Base-by-base conservation (phyloP, 37 sponge, comb jelly and placozoan species). In the Aphrocallistes beatrix region DNA sequence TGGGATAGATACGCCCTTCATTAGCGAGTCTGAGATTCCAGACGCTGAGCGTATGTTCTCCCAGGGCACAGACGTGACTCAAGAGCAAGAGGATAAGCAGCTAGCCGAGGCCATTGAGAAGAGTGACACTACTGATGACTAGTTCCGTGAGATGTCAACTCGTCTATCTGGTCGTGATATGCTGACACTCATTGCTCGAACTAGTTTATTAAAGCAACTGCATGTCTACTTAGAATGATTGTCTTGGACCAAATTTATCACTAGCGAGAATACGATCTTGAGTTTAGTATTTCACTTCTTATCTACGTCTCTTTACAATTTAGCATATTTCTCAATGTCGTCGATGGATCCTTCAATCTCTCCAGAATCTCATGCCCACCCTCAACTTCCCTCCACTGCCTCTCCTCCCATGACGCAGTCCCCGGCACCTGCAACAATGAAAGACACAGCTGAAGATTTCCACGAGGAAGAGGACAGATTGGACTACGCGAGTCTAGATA, bases 21-120 rank as follows among this genome's bases (percentile, higher is more conserved):
- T 97, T 0, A 38, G 91, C 38, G 95, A 94, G 45, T 75, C 88
- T 34, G 92, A 94, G 28, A 88, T 94, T 16, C 92, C 94, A 0
- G 87, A 86, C 30, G 82, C 85, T 19, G 83, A 85, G 49, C 37
- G 69, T 23, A 51, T 60, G 16, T 10, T 49, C 19, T 23, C 37
- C 1, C 84, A 89, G 38, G 82, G 83, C 23, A 50, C 1, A 40
- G 86, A 82, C 37, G 38, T 37, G 38, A 37, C 36, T 1, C 45
- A 86, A 49, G 83, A 69, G 81, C 84, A 87, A 32, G 93, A 92
- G 39, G 93, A 93, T 81, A 69, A 39, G n/a, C 85, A 90, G 37
- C 75, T 93, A 81, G 93, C 90, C 23, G 37, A 87, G 38, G 90
- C 90, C 30, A 81, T 92, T 13, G 84, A 83, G 0, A 38, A 38